phyloP scores from a whole-genome alignment of 2,888 invertebrate genomes.

The Sericinus montela region DNA sequence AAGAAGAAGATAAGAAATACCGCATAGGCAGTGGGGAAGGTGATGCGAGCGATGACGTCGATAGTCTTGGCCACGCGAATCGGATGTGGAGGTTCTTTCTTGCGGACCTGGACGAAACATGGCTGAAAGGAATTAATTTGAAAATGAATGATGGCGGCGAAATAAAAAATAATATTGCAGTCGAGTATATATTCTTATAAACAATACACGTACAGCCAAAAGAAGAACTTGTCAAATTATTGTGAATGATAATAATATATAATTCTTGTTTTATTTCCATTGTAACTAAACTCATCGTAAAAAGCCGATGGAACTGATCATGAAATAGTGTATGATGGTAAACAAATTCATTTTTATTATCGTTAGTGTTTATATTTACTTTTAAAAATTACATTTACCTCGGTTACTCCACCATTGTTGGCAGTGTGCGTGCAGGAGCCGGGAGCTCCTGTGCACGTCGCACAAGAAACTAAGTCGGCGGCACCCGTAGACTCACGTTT shows the following conservation, averaged over 20 bases:
- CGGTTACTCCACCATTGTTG: slow-evolving; percentile 92
- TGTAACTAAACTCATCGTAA: slow-evolving; percentile 5
- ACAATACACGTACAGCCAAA: neutral
- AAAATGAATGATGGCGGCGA: slow-evolving; percentile 63
- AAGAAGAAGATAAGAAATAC: slow-evolving; percentile 97
- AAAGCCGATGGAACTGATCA: slow-evolving; percentile 25
- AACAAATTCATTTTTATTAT: slow-evolving; percentile 11
- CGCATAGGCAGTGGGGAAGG: slow-evolving; percentile 95
- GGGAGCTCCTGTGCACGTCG: slow-evolving; percentile 86
- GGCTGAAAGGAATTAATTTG: slow-evolving; percentile 80
- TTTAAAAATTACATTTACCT: too few relatives aligned
- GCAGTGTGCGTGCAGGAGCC: slow-evolving; percentile 92
- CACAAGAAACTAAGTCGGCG: slow-evolving; percentile 91
- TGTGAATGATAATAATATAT: too few relatives aligned
- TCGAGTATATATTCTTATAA: too few relatives aligned
- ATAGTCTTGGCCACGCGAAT: slow-evolving; percentile 96
- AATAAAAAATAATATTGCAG: slow-evolving; percentile 26
- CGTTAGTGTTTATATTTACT: too few relatives aligned
- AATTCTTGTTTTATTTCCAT: too few relatives aligned
- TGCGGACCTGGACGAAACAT: slow-evolving; percentile 91
- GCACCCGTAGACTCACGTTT: slow-evolving; percentile 88
- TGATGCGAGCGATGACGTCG: slow-evolving; percentile 95
- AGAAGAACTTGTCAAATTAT: too few relatives aligned
- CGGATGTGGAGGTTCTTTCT: slow-evolving; percentile 95
- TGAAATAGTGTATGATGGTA: slow-evolving; percentile 19